phyloP scores from a whole-genome alignment of 2,113 vertebrate species.

The Condylura cristata region DNA sequence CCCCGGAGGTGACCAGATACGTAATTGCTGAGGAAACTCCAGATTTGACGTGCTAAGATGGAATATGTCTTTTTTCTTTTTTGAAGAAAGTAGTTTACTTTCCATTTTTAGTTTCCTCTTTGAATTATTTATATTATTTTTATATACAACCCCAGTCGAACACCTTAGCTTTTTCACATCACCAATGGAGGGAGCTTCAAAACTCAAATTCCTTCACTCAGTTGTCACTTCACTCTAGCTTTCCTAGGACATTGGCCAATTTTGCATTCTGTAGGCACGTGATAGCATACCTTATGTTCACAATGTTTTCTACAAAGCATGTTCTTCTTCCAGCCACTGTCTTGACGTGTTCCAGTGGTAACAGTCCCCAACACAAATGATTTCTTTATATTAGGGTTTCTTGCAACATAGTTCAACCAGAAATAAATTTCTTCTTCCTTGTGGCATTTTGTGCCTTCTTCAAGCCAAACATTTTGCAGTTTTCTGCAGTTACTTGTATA shows the following conservation, averaged over 20 bases:
- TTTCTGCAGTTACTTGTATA: neutral
- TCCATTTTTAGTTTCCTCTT: neutral
- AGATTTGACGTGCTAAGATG: neutral
- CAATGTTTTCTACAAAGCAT: neutral
- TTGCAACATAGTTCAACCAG: neutral
- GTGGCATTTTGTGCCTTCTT: neutral
- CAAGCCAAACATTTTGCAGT: neutral
- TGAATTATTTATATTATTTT: neutral
- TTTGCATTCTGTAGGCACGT: neutral
- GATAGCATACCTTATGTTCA: rapidly evolving
- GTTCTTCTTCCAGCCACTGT: neutral
- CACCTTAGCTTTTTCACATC: neutral
- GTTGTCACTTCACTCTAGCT: neutral
- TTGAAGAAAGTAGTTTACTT: neutral
- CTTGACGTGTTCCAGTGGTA: neutral
- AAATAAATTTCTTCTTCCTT: neutral
- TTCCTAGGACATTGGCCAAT: neutral
- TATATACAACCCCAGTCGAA: neutral
- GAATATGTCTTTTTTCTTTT: neutral
- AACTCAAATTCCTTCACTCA: neutral
- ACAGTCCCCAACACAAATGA: neutral
- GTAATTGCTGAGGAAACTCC: neutral
- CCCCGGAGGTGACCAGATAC: too few relatives aligned
- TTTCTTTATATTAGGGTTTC: neutral
- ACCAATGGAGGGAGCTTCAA: neutral